phyloP scores from a whole-genome alignment of 2,888 invertebrate genomes.

The Dysmachus trigonus region DNA sequence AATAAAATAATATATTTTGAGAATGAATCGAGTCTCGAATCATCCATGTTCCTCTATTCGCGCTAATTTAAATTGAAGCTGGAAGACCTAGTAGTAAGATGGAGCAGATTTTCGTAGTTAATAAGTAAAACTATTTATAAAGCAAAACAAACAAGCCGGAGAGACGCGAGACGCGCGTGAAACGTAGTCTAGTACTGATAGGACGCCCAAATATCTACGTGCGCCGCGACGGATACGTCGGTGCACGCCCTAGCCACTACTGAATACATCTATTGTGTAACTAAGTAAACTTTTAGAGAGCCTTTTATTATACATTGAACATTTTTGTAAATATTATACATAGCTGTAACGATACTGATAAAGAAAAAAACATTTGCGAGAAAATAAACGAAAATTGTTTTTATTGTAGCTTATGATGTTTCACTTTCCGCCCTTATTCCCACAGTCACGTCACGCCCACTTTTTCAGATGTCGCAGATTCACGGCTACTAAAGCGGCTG shows the following conservation, averaged over 20 bases:
- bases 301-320: slow-evolving; percentile 39
- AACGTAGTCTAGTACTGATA: neutral
- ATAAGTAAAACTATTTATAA: neutral
- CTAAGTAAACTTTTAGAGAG: slow-evolving; percentile 27
- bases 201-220: neutral
- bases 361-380: slow-evolving; percentile 34
- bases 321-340: slow-evolving; percentile 44
- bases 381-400: slow-evolving; percentile 40
- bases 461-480: neutral
- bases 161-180: neutral
- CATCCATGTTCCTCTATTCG: neutral
- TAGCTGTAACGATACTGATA: slow-evolving; percentile 35
- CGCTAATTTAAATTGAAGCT: neutral
- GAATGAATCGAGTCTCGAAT: neutral
- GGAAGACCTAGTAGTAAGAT: neutral
- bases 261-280: slow-evolving; percentile 39
- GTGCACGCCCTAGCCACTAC: slow-evolving; percentile 12
- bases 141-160: neutral
- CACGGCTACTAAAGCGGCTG: neutral
- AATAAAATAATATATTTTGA: neutral
- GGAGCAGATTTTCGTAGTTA: neutral
- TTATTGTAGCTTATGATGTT: slow-evolving; percentile 16
- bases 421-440: neutral
- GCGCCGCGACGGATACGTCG: neutral
- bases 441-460: neutral